Percentiles rank a stretch among this genome's conserved stretches.
phyloP scores from a whole-genome alignment of 2,888 invertebrate species.

The Nymphalis polychloros region DNA sequence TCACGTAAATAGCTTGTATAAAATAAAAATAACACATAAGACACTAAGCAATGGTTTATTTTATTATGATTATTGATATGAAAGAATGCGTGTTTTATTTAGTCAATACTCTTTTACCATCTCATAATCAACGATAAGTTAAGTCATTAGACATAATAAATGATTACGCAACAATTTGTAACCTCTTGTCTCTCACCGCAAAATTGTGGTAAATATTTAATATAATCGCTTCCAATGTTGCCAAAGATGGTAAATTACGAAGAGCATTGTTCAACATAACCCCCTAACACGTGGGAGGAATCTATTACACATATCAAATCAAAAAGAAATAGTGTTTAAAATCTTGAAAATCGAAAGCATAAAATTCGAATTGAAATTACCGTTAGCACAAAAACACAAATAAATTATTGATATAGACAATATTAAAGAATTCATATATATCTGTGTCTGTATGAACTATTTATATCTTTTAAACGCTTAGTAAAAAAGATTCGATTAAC shows the following conservation, averaged over 20 bases:
- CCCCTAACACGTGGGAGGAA: too few species aligned
- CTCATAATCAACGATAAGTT: slow-evolving; percentile 34
- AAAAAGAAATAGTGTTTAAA: too few species aligned
- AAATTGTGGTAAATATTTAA: slow-evolving; percentile 40
- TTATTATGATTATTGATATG: neutral
- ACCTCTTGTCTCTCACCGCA: slow-evolving; percentile 37
- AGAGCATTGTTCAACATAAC: too few species aligned
- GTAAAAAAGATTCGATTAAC: slow-evolving; percentile 24
- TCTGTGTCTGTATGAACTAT: neutral
- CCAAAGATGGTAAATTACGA: slow-evolving; percentile 24
- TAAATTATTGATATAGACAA: too few species aligned
- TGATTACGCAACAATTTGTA: slow-evolving; percentile 39
- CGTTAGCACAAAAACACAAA: too few species aligned
- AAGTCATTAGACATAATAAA: slow-evolving; percentile 38
- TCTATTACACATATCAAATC: too few species aligned
- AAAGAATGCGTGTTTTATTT: slow-evolving; percentile 16
- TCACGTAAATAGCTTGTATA: too few species aligned
- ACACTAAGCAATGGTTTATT: too few species aligned
- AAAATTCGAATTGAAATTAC: too few species aligned
- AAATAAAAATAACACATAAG: too few species aligned
- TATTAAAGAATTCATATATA: too few species aligned
- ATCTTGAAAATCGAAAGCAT: too few species aligned
- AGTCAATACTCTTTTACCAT: slow-evolving; percentile 3
- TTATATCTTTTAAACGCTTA: neutral
- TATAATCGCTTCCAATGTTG: slow-evolving; percentile 37